Base-by-base conservation (phyloP, 2,113 vertebrate genomes). In the Burhinus oedicnemus region DNA sequence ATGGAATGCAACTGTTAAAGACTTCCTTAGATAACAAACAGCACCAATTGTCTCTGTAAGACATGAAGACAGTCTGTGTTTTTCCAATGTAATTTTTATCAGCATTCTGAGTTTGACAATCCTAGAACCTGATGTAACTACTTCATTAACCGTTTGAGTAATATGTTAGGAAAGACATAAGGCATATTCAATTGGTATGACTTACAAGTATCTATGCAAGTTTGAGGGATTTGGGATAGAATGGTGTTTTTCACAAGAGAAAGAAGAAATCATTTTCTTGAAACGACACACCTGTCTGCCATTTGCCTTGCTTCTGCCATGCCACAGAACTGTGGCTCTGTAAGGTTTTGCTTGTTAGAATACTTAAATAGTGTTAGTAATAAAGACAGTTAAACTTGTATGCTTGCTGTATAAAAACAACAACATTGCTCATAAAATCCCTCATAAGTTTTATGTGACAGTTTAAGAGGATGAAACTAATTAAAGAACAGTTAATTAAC, bases 401-500 rank as follows among this genome's bases (percentile, higher is more conserved):
- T 61, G 29, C 25, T 72, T 52, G 65, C 40, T 93, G 36, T 69
- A 44, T 52, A 84, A 85, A 87, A 94, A 51, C 57, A 93, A 90
- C 38, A 96, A 34, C 20, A 78, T 15, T 79, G 70, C 61, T 89
- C 45, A 79, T 58, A 74, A 82, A 93, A 76, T 79, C 70, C 52
- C 87, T 93, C 65, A 26, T 69, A 82, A 89, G 40, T 90, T 96
- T 85, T 69, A 95, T 66, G 36, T 58, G 66, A 85, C 57, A 90
- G 36, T 69, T 91, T 83, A 76, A 89, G 87, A 93, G 36, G 49
- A 87, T 34, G n/a, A 90, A 93, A 8, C 34, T 57, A 58, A 72
- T 45, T 49, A 87, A 91, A 91, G 57, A 94, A 87, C 61, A 79
- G 66, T 38, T 95, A 89, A 83, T 89, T 82, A 64, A 89, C 49